Evolutionary conservation across 2,113 vertebrate species (phyloP).

Genomic region (Regulus satrapa): DNA sequence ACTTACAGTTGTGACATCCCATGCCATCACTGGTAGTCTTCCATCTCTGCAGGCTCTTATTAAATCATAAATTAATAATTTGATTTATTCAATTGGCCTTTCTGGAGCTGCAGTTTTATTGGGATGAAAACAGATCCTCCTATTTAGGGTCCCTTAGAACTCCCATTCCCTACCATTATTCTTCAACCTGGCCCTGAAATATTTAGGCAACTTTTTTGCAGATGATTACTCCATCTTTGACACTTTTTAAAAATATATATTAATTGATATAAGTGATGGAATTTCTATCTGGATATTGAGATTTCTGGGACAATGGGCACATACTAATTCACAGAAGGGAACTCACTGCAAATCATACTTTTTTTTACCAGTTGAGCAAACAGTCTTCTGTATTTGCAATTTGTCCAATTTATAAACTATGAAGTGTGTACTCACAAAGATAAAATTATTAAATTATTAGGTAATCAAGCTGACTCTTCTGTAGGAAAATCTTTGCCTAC

Average conservation of each 20-base stretch:
- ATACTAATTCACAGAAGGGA: background rate
- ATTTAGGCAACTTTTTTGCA: background rate
- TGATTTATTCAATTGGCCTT: background rate
- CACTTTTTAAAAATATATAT: background rate
- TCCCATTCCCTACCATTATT: background rate
- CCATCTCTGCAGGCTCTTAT: background rate
- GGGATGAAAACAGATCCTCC: background rate
- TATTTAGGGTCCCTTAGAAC: background rate
- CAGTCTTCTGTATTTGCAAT: background rate
- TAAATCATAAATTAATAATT: background rate
- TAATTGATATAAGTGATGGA: background rate
- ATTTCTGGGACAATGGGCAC: background rate
- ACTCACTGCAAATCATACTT: background rate
- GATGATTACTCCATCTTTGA: background rate
- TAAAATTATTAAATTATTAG: background rate
- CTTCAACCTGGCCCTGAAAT: background rate
- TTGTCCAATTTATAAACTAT: background rate
- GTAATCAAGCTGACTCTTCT: background rate
- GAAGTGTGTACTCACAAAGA: background rate
- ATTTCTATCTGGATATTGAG: background rate
- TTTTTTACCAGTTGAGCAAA: background rate
- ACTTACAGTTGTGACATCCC: background rate
- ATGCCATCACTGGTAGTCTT: background rate
- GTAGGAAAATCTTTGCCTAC: background rate
- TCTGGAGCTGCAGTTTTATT: background rate